phyloP scores from a whole-genome alignment of 2,113 vertebrate species.

The Plotosus lineatus region DNA sequence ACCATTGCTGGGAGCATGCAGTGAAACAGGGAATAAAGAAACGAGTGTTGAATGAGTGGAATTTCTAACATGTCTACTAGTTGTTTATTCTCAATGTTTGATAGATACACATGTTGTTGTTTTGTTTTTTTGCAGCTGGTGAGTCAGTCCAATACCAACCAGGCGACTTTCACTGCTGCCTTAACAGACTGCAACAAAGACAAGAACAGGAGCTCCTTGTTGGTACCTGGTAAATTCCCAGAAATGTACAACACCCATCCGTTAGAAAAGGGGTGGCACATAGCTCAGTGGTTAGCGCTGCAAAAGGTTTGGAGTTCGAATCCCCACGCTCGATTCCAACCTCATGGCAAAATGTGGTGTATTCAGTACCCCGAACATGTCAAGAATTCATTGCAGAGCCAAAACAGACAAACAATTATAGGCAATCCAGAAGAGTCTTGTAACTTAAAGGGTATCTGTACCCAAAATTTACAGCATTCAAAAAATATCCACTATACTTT shows the following conservation, averaged over 20 bases:
- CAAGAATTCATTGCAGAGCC: no score
- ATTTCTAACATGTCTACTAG: background rate
- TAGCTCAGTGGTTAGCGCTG: no score
- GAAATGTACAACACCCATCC: background rate
- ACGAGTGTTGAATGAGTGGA: background rate
- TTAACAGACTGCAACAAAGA: constrained; percentile 83
- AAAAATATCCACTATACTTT: no score
- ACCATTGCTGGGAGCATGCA: background rate
- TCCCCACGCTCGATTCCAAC: no score
- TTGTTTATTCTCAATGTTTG: constrained; percentile 2
- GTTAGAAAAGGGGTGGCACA: no score
- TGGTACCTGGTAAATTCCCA: constrained; percentile 82
- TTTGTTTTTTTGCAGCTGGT: constrained; percentile 76
- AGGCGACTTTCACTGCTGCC: constrained; percentile 80
- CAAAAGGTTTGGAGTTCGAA: no score
- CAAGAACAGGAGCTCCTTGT: constrained; percentile 83
- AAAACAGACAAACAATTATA: no score
- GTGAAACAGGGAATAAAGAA: background rate
- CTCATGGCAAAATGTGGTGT: no score
- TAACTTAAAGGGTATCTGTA: no score
- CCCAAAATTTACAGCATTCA: no score
- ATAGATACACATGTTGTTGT: background rate
- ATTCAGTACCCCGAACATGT: no score
- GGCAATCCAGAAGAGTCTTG: no score
- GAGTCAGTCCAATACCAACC: constrained; percentile 77